Percentiles rank a stretch among this genome's conserved stretches.
phyloP scores from a whole-genome alignment of 2,797 vertebrate species.

The Spinibarbus caldwelli region DNA sequence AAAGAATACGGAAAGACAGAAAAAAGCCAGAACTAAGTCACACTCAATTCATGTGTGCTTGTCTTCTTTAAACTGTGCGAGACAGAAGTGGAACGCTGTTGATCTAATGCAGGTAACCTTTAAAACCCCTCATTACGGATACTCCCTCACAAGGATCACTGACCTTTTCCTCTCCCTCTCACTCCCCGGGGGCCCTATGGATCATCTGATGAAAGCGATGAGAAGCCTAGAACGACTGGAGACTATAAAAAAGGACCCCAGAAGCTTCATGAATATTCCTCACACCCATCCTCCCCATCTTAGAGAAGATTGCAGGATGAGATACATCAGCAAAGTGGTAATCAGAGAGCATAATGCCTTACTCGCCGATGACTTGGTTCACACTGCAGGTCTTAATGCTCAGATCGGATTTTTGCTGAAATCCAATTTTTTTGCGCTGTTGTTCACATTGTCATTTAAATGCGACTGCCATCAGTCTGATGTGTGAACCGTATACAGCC shows the following conservation, averaged over 20 bases:
- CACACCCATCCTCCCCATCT: background rate
- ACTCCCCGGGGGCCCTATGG: slow-evolving; percentile 26
- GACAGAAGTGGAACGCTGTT: slow-evolving; percentile 41
- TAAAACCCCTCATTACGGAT: slow-evolving; percentile 63
- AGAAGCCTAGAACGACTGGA: slow-evolving; percentile 7
- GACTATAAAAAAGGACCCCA: background rate
- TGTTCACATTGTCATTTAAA: too few relatives aligned
- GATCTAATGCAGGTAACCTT: slow-evolving; percentile 66
- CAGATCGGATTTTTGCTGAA: too few relatives aligned
- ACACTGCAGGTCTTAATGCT: too few relatives aligned
- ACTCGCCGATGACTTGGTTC: too few relatives aligned
- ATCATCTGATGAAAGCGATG: slow-evolving; percentile 38
- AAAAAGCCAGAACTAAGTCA: background rate
- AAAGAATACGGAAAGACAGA: too few relatives aligned
- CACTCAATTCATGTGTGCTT: slow-evolving; percentile 8
- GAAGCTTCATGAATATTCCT: slow-evolving; percentile 49
- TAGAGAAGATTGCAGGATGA: slow-evolving; percentile 30
- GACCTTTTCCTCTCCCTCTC: slow-evolving; percentile 65
- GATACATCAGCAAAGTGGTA: slow-evolving; percentile 45
- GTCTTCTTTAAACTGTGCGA: slow-evolving; percentile 34
- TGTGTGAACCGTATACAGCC: too few relatives aligned
- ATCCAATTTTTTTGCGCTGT: too few relatives aligned
- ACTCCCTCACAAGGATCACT: slow-evolving; percentile 53
- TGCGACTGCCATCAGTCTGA: too few relatives aligned
- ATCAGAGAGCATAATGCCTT: slow-evolving; percentile 26